These are phyloP conservation scores for Bombus pyrosoma DNA, from an alignment of 1,140 invertebrate species.

Conservation along the genomic window DNA sequence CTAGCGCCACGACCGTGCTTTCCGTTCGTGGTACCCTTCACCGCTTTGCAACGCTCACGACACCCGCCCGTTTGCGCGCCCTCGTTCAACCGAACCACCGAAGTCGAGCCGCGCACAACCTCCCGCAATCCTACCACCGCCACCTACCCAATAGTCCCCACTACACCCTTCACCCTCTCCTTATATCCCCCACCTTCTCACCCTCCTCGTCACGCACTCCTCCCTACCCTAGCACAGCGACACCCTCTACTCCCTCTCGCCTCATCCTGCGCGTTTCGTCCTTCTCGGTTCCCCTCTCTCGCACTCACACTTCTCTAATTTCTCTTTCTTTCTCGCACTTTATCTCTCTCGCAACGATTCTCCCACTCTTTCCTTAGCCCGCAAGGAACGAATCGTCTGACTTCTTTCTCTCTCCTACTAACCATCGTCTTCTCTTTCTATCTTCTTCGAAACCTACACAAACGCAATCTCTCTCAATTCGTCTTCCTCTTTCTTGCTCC, in stretches of 20 bases:
- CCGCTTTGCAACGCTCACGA: constrained; percentile 66
- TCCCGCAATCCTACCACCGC: constrained; percentile 64
- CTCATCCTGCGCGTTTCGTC: constrained; percentile 41
- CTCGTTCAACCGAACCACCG: constrained; percentile 74
- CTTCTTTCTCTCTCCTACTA: constrained; percentile 31
- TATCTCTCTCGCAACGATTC: neutral
- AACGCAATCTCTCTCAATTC: constrained; percentile 40
- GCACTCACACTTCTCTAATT: constrained; percentile 14
- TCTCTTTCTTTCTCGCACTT: neutral
- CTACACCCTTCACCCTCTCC: constrained; percentile 63
- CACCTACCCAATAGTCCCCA: constrained; percentile 55
- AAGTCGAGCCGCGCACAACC: constrained; percentile 54
- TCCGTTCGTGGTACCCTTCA: constrained; percentile 72
- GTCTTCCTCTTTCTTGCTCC: constrained; percentile 53
- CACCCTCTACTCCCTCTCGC: constrained; percentile 57
- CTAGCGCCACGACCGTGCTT: constrained; percentile 67
- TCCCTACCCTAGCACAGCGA: constrained; percentile 46
- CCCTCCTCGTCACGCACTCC: constrained; percentile 54
- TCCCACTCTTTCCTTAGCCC: constrained; percentile 51
- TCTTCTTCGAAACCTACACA: constrained; percentile 51
- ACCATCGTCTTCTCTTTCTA: constrained; percentile 30
- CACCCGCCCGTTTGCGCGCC: constrained; percentile 71
- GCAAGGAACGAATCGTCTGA: constrained; percentile 45
- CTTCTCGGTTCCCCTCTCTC: constrained; percentile 46
- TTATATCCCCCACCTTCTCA: constrained; percentile 55